A percentile compares a stretch with the other conserved stretches of the same genome.
Conservation (phyloP, 2,113 vertebrate species). For the Delphinus delphis region DNA sequence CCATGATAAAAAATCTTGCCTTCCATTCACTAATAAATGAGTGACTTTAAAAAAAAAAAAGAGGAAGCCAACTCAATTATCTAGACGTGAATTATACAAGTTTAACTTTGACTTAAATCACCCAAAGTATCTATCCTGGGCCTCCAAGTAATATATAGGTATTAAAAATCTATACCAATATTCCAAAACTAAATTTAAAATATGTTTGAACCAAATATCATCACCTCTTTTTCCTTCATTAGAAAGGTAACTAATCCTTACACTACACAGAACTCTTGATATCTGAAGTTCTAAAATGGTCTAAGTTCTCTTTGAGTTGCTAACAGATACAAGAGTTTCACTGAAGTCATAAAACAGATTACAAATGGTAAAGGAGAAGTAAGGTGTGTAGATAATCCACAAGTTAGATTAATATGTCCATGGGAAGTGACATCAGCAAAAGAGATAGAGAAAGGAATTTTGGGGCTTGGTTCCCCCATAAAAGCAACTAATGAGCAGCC, state of each 20-base stretch:
- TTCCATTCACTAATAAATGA: not conserved
- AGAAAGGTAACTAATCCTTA: not conserved
- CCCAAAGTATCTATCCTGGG: not conserved
- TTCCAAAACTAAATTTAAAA: constrained; percentile 13
- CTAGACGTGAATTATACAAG: not conserved
- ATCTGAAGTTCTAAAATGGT: constrained; percentile 6
- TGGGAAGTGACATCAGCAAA: not conserved
- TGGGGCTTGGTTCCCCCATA: not conserved
- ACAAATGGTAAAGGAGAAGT: not conserved
- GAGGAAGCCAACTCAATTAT: not conserved
- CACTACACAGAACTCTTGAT: not conserved
- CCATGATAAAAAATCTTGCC: not conserved
- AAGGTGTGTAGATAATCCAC: not conserved
- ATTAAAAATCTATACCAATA: not conserved
- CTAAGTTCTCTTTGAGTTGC: not conserved
- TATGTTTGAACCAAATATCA: not conserved
- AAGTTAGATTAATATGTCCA: not conserved
- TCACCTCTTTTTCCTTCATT: not conserved
- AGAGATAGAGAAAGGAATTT: not conserved
- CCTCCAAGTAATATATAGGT: not conserved
- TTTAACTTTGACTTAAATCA: not conserved
- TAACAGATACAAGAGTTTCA: not conserved
- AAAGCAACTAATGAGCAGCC: not conserved
- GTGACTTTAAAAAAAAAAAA: not conserved
- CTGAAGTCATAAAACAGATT: not conserved